Conservation (phyloP, 1,140 invertebrate genomes). For the Spodoptera frugiperda region DNA sequence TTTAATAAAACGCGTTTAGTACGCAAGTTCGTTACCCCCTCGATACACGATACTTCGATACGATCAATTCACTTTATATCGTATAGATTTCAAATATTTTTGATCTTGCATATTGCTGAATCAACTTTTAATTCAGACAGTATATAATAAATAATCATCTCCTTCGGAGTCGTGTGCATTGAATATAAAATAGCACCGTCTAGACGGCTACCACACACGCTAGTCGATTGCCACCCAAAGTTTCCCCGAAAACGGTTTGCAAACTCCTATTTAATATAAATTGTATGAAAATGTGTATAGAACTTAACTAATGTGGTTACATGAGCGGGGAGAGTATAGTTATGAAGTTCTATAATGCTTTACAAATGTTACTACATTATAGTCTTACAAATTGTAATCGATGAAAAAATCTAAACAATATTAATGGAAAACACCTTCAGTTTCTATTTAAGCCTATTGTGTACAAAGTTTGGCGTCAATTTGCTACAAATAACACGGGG, state of each 20-base stretch:
- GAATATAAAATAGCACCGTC: conserved; percentile 29
- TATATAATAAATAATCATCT: background rate
- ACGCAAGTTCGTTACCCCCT: conserved; percentile 46
- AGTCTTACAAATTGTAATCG: background rate
- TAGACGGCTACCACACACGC: conserved; percentile 34
- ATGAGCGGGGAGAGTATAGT: background rate
- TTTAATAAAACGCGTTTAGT: conserved; percentile 42
- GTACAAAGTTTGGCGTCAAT: conserved; percentile 31
- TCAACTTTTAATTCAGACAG: background rate
- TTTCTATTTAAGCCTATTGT: conserved; percentile 27
- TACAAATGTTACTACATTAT: background rate
- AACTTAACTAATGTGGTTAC: background rate
- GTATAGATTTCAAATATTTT: background rate
- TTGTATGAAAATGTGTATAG: conserved; percentile 1
- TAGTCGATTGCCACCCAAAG: conserved; percentile 7
- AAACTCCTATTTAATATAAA: conserved; percentile 11
- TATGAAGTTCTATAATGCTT: background rate
- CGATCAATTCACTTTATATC: conserved; percentile 39
- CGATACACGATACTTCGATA: background rate
- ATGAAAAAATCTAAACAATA: conserved; percentile 13
- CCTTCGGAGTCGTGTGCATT: conserved; percentile 24
- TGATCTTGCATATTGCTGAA: background rate
- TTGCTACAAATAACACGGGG: conserved; percentile 36
- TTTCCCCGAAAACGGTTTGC: conserved; percentile 8
- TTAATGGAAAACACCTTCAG: conserved; percentile 8